Evolutionary conservation across 1,140 invertebrate species (phyloP), one percentile per base, ranked within the genome.

Genomic region (Doryteuthis pealeii): DNA sequence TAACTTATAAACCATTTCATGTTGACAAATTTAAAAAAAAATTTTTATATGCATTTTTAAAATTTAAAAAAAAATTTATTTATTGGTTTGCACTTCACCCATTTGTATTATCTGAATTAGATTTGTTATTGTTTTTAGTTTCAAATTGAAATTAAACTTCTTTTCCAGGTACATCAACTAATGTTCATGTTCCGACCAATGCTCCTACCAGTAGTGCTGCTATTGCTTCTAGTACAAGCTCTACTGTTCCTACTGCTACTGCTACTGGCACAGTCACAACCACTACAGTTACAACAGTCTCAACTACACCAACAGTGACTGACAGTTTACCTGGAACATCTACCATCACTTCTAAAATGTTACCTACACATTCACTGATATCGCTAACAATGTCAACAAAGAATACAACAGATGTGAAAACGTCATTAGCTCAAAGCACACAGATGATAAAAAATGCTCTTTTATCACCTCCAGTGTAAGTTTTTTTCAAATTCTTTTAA

Each of bases 401-500:
- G 54, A 62, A 22, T n/a, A 22, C 54, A 6, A 22, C 66, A 68
- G 66, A 68, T 32, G 22, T 33, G 30, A 68, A 68, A 33, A 18
- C 66, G 8, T 31, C 66, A 26, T 22, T 62, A n/a, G 54, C 54
- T n/a, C 54, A 62, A 28, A n/a, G 22, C 6, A 28, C 66, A 12
- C 66, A 68, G 8, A 68, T 68, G 22, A 68, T 68, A 10, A 68
- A 68, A 32, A 68, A 31, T 68, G 66, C 66, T 68, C 66, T 68
- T 68, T 68, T 33, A 32, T 68, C 66, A 10, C 66, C 66, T 12
- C 3, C 58, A 26, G 28, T 62, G 58, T 62, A 30, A 62, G 58
- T 62, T 26, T 62, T 40, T 40, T 5, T 40, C 3, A 40, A 40
- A 5, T 40, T 40, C 10, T 40, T 40, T 40, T 40, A n/a, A n/a